A percentile compares a stretch with the other conserved stretches of the same genome.
Conservation (phyloP, 2,888 invertebrate species). For the Oeneis ivallda region DNA sequence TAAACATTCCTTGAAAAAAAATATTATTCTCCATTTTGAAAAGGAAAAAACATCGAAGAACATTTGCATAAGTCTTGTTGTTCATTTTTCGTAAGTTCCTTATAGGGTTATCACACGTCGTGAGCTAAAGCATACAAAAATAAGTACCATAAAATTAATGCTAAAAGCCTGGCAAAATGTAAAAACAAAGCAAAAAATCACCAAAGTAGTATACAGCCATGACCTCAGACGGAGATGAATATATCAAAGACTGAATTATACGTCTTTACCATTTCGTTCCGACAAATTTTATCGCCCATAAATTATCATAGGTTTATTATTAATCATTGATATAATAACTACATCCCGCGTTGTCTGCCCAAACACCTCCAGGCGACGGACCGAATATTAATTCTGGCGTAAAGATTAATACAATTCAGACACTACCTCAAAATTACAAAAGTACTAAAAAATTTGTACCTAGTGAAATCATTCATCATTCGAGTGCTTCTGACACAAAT, state of each 20-base stretch:
- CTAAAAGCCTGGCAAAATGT: neutral
- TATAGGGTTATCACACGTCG: no score
- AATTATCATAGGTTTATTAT: slow-evolving; percentile 47
- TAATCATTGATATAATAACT: slow-evolving; percentile 47
- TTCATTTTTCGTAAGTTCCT: no score
- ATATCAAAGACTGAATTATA: slow-evolving; percentile 39
- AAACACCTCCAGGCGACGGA: slow-evolving; percentile 54
- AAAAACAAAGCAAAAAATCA: neutral
- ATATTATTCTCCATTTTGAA: no score
- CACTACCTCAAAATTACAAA: neutral
- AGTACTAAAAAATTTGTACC: no score
- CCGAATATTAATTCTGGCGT: slow-evolving; percentile 52
- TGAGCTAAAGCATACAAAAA: no score
- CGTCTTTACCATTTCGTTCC: slow-evolving; percentile 39
- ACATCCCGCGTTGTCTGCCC: slow-evolving; percentile 41
- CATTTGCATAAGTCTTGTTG: no score
- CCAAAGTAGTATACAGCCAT: slow-evolving; percentile 1
- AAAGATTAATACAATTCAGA: slow-evolving; percentile 28
- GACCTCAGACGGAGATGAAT: slow-evolving; percentile 34
- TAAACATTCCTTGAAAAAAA: no score
- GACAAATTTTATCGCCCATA: slow-evolving; percentile 42
- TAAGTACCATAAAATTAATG: neutral
- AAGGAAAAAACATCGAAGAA: no score
- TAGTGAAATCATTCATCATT: no score
- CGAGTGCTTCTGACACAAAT: no score